Conservation (phyloP, 2,888 invertebrate species). For the Caenorhabditis panamensis region DNA sequence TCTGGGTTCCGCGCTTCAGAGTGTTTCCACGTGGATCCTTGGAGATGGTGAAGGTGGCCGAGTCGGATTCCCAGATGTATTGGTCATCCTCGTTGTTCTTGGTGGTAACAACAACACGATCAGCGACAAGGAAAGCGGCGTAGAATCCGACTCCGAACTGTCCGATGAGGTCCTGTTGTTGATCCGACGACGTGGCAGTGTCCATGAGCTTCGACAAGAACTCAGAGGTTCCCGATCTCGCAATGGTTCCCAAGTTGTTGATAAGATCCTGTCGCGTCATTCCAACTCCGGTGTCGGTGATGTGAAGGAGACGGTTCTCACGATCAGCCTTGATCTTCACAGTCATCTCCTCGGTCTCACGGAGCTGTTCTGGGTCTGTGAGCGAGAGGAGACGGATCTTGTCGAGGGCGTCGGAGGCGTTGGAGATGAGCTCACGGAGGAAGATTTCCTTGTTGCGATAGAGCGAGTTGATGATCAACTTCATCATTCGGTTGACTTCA, state of each 20-base stretch:
- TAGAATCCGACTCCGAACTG: conserved; percentile 98
- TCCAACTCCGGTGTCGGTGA: conserved; percentile 96
- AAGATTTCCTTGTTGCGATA: conserved; percentile 96
- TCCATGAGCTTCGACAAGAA: conserved; percentile 80
- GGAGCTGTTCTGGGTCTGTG: conserved; percentile 89
- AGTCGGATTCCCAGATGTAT: conserved; percentile 98
- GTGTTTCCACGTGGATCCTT: conserved; percentile 94
- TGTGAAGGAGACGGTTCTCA: conserved; percentile 91
- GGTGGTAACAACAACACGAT: conserved; percentile 94
- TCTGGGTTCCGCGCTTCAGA: conserved; percentile 89
- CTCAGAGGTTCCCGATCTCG: conserved; percentile 83
- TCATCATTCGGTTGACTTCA: conserved; percentile 99
- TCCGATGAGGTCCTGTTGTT: conserved; percentile 91
- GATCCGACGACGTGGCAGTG: conserved; percentile 74
- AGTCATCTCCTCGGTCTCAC: conserved; percentile 88
- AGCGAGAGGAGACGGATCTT: conserved; percentile 95
- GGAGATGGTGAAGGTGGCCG: conserved; percentile 90
- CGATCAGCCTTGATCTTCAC: conserved; percentile 95
- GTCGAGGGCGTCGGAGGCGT: conserved; percentile 98
- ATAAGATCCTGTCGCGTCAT: conserved; percentile 91
- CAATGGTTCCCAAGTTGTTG: conserved; percentile 97
- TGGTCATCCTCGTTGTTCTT: conserved; percentile 95
- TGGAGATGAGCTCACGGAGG: conserved; percentile 93
- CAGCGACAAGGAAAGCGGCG: conserved; percentile 96
- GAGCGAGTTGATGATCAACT: conserved; percentile 98